Conservation (phyloP, 2,888 invertebrate species). For the Nephrotoma appendiculata region DNA sequence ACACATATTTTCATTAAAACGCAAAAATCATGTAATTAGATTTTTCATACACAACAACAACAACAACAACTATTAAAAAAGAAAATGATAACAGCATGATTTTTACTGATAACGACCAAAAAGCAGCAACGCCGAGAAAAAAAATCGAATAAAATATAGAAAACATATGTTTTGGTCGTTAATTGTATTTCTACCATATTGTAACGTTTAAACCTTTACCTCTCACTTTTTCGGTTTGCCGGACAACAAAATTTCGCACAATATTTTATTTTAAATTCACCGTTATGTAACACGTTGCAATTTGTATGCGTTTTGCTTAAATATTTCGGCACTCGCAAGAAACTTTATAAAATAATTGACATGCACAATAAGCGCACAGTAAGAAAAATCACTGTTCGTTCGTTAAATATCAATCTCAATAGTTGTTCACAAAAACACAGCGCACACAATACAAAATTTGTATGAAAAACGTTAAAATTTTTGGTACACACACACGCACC, state of each 20-base stretch:
- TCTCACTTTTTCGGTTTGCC: background rate
- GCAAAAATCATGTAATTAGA: background rate
- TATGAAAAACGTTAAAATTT: background rate
- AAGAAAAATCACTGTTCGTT: background rate
- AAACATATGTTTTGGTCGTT: background rate
- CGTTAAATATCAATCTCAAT: background rate
- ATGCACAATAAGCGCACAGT: background rate
- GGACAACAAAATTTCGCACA: background rate
- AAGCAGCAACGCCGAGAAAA: background rate
- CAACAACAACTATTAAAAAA: background rate
- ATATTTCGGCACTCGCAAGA: background rate
- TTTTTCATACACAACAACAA: background rate
- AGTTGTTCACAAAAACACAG: background rate
- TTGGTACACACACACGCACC: background rate
- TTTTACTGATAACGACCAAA: background rate
- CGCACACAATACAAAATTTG: background rate
- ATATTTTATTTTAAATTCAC: background rate
- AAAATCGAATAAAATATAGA: background rate
- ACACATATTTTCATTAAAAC: background rate
- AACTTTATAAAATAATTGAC: background rate
- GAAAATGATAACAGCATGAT: background rate
- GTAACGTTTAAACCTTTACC: background rate
- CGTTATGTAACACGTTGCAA: background rate
- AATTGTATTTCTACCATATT: background rate
- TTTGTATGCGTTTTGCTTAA: background rate